Percentiles rank a stretch among this genome's conserved stretches.
These are phyloP conservation scores for Physella acuta DNA, from an alignment of 1,140 invertebrate genomes.

Conservation along the genomic window DNA sequence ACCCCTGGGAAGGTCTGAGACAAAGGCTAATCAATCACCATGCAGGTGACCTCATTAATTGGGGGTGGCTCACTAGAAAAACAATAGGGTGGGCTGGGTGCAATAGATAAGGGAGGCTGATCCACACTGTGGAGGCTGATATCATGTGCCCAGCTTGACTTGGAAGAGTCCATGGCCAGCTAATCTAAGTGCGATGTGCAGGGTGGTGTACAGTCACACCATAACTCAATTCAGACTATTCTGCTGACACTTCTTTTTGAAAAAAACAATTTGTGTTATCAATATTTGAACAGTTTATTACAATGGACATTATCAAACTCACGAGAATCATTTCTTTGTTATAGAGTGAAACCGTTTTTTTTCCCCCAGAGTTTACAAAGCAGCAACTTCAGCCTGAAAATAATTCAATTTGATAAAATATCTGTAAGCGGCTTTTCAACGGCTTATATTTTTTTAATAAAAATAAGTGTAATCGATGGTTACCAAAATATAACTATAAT, in stretches of 20 bases:
- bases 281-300: too few species aligned
- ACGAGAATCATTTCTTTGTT: too few species aligned
- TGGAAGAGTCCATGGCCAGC: conserved; percentile 32
- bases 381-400: too few species aligned
- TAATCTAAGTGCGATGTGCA: conserved; percentile 29
- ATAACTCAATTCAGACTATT: conserved; percentile 38
- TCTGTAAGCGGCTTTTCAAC: too few species aligned
- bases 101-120: background rate
- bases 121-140: conserved; percentile 14
- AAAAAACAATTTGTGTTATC: too few species aligned
- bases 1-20: conserved; percentile 37
- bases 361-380: too few species aligned
- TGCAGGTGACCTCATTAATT: conserved; percentile 30
- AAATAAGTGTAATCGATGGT: too few species aligned
- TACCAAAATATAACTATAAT: too few species aligned
- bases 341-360: too few species aligned
- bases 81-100: conserved; percentile 5
- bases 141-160: conserved; percentile 16
- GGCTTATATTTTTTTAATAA: too few species aligned
- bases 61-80: conserved; percentile 30
- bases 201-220: conserved; percentile 16
- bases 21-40: conserved; percentile 25
- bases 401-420: too few species aligned
- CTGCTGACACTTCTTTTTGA: conserved; percentile 33
- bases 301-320: too few species aligned